Evolutionary conservation across 1,140 invertebrate genomes (phyloP), one percentile per base, ranked within the genome.

Genomic region (Ctenoplectra terminalis): DNA sequence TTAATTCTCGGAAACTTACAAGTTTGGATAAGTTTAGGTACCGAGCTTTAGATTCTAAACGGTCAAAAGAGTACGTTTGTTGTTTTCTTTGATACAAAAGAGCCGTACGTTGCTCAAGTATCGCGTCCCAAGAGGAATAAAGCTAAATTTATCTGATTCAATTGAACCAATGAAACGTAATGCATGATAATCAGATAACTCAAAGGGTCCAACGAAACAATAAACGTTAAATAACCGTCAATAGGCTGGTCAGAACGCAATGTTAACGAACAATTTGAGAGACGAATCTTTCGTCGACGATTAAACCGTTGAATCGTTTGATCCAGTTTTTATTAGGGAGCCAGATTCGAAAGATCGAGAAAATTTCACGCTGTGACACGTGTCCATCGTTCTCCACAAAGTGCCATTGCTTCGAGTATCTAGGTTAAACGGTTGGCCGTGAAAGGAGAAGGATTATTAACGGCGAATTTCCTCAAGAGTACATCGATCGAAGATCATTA

Each of bases 351-450:
- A 69, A 71, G 58, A 54, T 58, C 67, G 54, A 20, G 72, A 40
- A 61, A 82, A 86, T 85, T 72, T 82, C 52, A 46, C 61, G 61
- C 5, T 7, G 37, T 20, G 48, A 85, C 64, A 50, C 37, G 20
- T 48, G 34, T 29, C 20, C 29, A 15, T 58, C 52, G 67, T 20
- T 71, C 46, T 20, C n/a, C 34, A 26, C 46, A 43, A 66, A 26
- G 54, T 60, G 67, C 37, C 54, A 67, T 37, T 56, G 66, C 43
- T 56, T 50, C 3, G 3, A 23, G 75, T 75, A 87, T 87, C 80
- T 81, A 46, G 85, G 85, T 87, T 83, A 87, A 87, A 87, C 64
- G 84, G 52, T 71, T 75, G 50, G 40, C 58, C 64, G 61, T 71
- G 64, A 71, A 64, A 72, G 71, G 74, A 80, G 72, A 40, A 52